phyloP scores from a whole-genome alignment of 2,888 invertebrate genomes.

The Aethes cnicana region DNA sequence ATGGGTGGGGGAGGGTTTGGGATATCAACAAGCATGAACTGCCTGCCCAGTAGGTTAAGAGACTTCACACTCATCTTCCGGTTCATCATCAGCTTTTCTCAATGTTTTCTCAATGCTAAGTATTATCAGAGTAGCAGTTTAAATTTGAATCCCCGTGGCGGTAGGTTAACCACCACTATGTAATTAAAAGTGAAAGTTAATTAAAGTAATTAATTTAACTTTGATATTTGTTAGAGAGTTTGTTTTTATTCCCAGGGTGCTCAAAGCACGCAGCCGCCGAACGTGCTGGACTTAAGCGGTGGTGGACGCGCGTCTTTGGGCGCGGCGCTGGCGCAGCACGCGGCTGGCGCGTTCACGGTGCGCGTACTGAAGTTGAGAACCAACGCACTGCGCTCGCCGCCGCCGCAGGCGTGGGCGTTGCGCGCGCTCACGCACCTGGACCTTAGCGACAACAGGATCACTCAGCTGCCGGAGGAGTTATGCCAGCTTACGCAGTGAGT shows the following conservation, averaged over 20 bases:
- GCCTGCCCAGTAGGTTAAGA: no score
- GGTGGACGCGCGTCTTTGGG: slow-evolving; percentile 63
- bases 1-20: no score
- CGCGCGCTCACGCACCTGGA: slow-evolving; percentile 85
- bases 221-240: no score
- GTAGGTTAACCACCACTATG: no score
- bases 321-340: slow-evolving; percentile 61
- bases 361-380: slow-evolving; percentile 60
- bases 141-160: no score
- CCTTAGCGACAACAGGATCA: slow-evolving; percentile 86
- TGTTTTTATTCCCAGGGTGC: slow-evolving; percentile 65
- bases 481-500: slow-evolving; percentile 74
- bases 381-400: slow-evolving; percentile 84
- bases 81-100: no score
- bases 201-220: no score
- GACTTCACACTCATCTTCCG: no score
- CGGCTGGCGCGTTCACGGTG: slow-evolving; percentile 61
- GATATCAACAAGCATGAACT: no score
- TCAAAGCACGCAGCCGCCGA: slow-evolving; percentile 73
- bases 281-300: slow-evolving; percentile 68
- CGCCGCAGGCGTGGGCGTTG: slow-evolving; percentile 83
- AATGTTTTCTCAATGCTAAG: no score
- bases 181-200: no score
- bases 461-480: slow-evolving; percentile 85
- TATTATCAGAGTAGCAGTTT: no score